These are phyloP conservation scores for Tachina lurida DNA, from an alignment of 2,888 invertebrate genomes.

Conservation along the genomic window DNA sequence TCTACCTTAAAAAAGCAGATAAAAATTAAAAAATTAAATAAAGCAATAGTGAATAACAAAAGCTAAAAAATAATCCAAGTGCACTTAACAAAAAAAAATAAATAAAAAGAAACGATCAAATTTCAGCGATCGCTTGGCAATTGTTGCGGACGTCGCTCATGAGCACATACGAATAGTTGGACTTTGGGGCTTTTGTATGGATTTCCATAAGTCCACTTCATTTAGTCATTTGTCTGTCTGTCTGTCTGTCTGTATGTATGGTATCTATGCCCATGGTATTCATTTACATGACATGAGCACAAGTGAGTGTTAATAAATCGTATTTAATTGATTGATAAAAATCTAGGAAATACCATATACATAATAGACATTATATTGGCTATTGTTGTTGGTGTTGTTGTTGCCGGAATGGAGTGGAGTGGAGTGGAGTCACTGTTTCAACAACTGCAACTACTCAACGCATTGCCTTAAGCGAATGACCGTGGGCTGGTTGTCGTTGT, in stretches of 20 bases:
- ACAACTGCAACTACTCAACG: conserved; percentile 14
- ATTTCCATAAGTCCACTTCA: conserved; percentile 1
- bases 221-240: background rate
- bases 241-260: no score
- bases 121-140: conserved; percentile 2
- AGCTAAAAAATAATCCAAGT: conserved; percentile 3
- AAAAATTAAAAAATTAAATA: background rate
- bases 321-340: conserved; percentile 75
- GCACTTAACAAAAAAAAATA: background rate
- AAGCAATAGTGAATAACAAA: background rate
- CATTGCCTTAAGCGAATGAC: conserved; percentile 20
- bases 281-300: conserved; percentile 65
- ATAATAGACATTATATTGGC: conserved; percentile 14
- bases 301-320: conserved; percentile 73
- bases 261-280: conserved; percentile 28
- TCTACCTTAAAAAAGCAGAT: conserved; percentile 31
- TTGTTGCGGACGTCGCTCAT: background rate
- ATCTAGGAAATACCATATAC: conserved; percentile 62
- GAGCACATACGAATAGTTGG: background rate
- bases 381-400: conserved; percentile 1
- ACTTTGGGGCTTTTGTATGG: background rate
- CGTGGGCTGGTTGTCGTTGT: conserved; percentile 14
- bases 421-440: conserved; percentile 9
- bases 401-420: background rate
- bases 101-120: background rate